Evolutionary conservation across 2,113 vertebrate genomes (phyloP), one percentile per base, ranked within the genome.

Genomic region (Leucopsar rothschildi): DNA sequence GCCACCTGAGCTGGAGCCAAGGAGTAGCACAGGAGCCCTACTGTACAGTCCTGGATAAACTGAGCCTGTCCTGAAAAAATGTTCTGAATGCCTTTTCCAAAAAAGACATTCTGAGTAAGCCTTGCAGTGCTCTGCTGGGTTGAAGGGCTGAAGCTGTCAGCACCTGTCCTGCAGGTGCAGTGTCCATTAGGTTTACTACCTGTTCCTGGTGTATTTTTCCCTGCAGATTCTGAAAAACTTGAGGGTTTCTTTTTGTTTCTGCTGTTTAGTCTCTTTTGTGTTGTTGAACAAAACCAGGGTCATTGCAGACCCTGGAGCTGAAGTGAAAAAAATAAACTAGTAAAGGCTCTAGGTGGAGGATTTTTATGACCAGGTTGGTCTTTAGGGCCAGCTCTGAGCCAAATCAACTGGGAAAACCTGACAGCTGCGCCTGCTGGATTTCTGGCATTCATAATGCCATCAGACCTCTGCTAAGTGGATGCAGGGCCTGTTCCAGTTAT

Each of bases 401-500:
- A 86, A 42, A 86, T 94, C 80, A 81, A 10, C 65, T 17, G 65
- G 95, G 91, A 88, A 88, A 92, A 84, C 47, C 76, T 78, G 92
- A 88, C 88, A 92, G 92, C 92, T 93, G 91, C 0, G 25, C 77
- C 60, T 86, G 49, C 80, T 92, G 56, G 42, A 69, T 88, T 96
- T 94, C 71, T 94, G 83, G 94, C 72, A 71, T 93, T 94, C 93
- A 75, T 92, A 88, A 90, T 94, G 72, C 91, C 88, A 92, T 90
- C 90, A 94, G 72, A 73, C 39, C 60, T 88, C 76, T 90, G 63
- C 63, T 93, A 90, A 95, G 57, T 92, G 61, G 88, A 95, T 92
- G 72, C 60, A 64, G 72, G 64, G 83, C 80, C 44, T 86, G 86
- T 93, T 97, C 96, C 88, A 88, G 95, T 96, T 96, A 95, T 83